Conservation (phyloP, 1,140 invertebrate genomes). For the Pseudomyrmex pallidus region DNA sequence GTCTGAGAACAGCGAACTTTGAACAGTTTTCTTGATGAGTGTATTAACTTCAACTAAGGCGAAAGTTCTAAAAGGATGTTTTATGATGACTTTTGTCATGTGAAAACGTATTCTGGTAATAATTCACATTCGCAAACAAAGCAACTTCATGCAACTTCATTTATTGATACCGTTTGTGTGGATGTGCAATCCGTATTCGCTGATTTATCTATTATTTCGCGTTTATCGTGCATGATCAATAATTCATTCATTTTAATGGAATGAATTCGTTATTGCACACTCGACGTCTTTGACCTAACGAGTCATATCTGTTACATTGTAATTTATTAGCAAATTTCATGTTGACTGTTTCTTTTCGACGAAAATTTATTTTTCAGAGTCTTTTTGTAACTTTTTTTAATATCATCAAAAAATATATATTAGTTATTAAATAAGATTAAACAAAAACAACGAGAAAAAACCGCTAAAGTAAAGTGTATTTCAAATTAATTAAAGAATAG, state of each 20-base stretch:
- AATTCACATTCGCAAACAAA: neutral
- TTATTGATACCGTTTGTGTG: slow-evolving; percentile 32
- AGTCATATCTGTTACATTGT: neutral
- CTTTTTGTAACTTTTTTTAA: neutral
- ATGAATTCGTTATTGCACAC: slow-evolving; percentile 10
- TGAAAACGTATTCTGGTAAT: neutral
- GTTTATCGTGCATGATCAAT: slow-evolving; percentile 35
- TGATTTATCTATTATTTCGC: slow-evolving; percentile 35
- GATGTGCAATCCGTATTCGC: slow-evolving; percentile 13
- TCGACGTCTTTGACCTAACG: slow-evolving; percentile 21
- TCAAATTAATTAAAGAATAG: neutral
- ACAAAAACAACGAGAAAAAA: neutral
- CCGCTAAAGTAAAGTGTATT: neutral
- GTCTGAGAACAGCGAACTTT: too few relatives aligned
- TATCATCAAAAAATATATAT: neutral
- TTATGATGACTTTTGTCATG: neutral
- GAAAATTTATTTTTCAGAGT: neutral
- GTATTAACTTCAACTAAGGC: neutral
- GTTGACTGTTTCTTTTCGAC: neutral
- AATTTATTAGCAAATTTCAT: neutral
- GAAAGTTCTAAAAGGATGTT: neutral
- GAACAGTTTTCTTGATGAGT: too few relatives aligned
- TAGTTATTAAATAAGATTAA: neutral
- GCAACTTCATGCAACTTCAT: slow-evolving; percentile 25
- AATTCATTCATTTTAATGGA: slow-evolving; percentile 39